Percentiles rank a stretch among this genome's conserved stretches.
Evolutionary conservation across 2,888 invertebrate species (phyloP).

Genomic region (Junonia oenone): DNA sequence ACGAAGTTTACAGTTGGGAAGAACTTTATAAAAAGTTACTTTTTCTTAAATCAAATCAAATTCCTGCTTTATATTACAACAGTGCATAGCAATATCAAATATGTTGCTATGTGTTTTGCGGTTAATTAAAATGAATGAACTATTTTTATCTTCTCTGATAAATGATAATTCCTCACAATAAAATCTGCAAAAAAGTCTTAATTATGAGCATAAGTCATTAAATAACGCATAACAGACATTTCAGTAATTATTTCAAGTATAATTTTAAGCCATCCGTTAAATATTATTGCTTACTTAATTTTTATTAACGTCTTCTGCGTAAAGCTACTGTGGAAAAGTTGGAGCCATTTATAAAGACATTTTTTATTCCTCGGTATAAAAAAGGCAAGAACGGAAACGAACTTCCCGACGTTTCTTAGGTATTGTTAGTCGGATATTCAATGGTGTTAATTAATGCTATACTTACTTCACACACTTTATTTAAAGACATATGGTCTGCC

Average conservation of each 20-base stretch:
- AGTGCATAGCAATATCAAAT: no score
- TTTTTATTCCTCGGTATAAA: constrained; percentile 17
- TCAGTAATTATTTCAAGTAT: no score
- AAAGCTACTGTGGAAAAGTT: neutral
- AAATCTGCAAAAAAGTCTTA: no score
- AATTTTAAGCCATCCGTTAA: no score
- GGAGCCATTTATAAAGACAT: neutral
- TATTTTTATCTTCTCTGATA: no score
- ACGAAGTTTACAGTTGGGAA: neutral
- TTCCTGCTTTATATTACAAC: no score
- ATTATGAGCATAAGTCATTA: no score
- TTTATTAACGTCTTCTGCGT: neutral
- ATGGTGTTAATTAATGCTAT: constrained; percentile 52
- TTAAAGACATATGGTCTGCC: constrained; percentile 16
- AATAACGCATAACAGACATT: no score
- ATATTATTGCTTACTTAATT: neutral
- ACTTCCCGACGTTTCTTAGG: constrained; percentile 52
- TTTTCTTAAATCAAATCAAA: no score
- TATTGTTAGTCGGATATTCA: constrained; percentile 49
- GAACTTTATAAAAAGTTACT: neutral
- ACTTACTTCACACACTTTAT: constrained; percentile 11
- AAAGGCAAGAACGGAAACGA: constrained; percentile 49
- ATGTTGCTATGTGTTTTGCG: no score
- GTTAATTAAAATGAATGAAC: no score
- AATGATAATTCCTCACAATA: no score